These are phyloP conservation scores for Muscicapa striata DNA, from an alignment of 2,797 vertebrate species.

Conservation along the genomic window DNA sequence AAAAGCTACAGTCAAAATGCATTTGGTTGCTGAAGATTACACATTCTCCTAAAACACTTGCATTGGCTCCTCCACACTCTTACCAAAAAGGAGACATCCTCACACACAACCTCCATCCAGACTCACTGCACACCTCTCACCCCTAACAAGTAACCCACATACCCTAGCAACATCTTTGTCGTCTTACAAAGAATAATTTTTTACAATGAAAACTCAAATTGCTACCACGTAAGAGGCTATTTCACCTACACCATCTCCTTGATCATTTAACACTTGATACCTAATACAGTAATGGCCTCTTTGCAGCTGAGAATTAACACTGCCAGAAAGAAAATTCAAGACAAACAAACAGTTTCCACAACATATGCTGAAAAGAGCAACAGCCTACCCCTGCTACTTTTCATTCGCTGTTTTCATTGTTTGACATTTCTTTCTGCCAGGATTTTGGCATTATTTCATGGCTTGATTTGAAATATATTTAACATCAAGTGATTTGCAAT, in stretches of 20 bases:
- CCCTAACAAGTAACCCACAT: neutral
- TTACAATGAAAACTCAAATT: neutral
- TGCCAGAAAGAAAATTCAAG: slow-evolving; percentile 45
- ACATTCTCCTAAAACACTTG: neutral
- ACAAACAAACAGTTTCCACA: slow-evolving; percentile 43
- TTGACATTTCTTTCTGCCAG: slow-evolving; percentile 51
- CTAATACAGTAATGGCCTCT: slow-evolving; percentile 9
- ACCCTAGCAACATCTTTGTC: neutral
- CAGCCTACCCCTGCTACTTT: slow-evolving; percentile 35
- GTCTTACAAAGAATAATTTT: neutral
- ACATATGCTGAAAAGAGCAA: slow-evolving; percentile 39
- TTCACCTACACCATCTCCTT: neutral
- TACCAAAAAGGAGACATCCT: neutral
- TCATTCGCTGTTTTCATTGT: slow-evolving; percentile 53
- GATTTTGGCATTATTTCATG: slow-evolving; percentile 51
- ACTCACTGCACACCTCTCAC: neutral
- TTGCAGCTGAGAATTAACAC: slow-evolving; percentile 3
- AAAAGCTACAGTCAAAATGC: neutral
- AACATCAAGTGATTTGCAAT: slow-evolving; percentile 47
- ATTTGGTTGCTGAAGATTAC: neutral
- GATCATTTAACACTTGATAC: slow-evolving; percentile 12
- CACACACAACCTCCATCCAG: neutral
- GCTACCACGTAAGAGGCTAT: neutral
- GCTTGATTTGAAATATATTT: slow-evolving; percentile 50
- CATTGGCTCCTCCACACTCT: neutral